These are phyloP conservation scores for Panurus biarmicus DNA, from an alignment of 2,113 vertebrate species.

Conservation along the genomic window DNA sequence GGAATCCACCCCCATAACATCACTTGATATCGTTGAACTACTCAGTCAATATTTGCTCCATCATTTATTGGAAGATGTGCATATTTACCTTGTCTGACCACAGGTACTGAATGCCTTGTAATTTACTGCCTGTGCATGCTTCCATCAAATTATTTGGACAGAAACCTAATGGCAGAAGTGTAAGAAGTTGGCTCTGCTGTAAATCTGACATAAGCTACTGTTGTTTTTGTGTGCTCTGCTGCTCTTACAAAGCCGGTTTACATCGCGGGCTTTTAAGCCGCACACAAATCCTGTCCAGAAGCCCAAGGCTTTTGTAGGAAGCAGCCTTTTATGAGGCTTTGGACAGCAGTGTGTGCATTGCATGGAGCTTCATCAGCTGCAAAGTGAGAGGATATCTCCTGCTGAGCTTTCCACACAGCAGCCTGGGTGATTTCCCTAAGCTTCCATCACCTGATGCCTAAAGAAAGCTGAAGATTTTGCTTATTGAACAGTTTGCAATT, in stretches of 20 bases:
- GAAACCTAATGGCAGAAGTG: conserved; percentile 7
- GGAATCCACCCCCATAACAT: not conserved
- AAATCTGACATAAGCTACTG: not conserved
- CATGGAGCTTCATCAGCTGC: not conserved
- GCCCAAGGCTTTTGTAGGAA: not conserved
- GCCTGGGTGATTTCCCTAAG: not conserved
- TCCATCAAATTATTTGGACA: conserved; percentile 6
- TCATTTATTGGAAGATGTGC: not conserved
- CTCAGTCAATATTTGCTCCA: not conserved
- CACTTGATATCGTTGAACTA: not conserved
- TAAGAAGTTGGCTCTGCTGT: not conserved
- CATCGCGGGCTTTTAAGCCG: not conserved
- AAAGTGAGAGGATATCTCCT: not conserved
- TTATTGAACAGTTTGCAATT: not conserved
- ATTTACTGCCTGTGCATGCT: not conserved
- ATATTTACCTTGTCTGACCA: conserved; percentile 22
- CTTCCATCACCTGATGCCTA: not conserved
- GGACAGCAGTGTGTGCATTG: not conserved
- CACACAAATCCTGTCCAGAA: not conserved
- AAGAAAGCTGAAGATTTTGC: not conserved
- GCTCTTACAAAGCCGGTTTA: not conserved
- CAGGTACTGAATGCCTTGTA: not conserved
- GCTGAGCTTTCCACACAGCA: not conserved
- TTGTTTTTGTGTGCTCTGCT: conserved; percentile 16
- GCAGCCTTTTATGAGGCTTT: not conserved